Evolutionary conservation across 2,888 invertebrate genomes (phyloP).

Genomic region (Dicyrtoma fusca): DNA sequence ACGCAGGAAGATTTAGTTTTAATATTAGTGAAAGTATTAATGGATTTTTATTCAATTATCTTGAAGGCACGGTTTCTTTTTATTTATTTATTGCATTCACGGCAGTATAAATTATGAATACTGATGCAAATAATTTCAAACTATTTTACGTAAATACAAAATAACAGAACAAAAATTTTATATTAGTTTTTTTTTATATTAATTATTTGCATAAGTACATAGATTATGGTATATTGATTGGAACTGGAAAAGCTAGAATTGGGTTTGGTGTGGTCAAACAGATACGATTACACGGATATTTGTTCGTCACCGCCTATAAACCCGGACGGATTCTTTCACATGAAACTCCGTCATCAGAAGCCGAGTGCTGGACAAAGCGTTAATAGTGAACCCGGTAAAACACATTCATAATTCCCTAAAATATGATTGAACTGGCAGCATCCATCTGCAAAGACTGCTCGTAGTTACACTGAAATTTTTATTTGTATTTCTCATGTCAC

Average conservation of each 20-base stretch:
- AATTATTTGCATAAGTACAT: constrained; percentile 1
- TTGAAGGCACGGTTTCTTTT: no score
- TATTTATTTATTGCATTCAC: no score
- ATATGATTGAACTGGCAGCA: background rate
- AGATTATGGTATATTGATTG: constrained; percentile 12
- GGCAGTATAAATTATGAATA: no score
- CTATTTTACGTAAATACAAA: no score
- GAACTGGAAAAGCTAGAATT: constrained; percentile 13
- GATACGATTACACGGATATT: constrained; percentile 52
- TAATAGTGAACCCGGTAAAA: constrained; percentile 23
- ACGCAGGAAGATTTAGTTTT: no score
- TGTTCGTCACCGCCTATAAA: constrained; percentile 70
- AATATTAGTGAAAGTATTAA: no score
- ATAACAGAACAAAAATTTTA: no score
- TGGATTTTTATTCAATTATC: no score
- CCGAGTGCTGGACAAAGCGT: constrained; percentile 1
- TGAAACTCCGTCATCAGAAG: constrained; percentile 56
- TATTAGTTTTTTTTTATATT: no score
- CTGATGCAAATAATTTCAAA: no score
- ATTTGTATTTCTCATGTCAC: no score
- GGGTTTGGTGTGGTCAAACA: constrained; percentile 34
- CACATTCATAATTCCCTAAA: background rate
- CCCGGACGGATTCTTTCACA: constrained; percentile 74
- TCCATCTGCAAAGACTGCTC: background rate
- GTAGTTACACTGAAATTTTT: background rate